These are phyloP conservation scores for Manis pentadactyla DNA, from an alignment of 2,797 vertebrate genomes.

Conservation along the genomic window DNA sequence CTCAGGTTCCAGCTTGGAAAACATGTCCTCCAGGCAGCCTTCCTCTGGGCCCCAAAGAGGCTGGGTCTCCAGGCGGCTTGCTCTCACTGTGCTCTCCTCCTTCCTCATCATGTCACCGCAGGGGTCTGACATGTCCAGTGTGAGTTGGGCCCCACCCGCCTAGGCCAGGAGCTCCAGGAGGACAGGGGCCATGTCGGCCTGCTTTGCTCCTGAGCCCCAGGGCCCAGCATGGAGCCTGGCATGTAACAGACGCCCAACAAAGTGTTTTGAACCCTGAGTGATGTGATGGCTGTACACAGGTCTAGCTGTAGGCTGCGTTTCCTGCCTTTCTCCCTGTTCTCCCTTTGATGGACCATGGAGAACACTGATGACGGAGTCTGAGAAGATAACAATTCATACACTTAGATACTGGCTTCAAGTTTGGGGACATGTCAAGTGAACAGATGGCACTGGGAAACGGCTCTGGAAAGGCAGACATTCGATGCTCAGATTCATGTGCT, in stretches of 20 bases:
- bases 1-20: neutral
- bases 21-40: neutral
- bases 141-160: neutral
- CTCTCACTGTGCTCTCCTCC: neutral
- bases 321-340: neutral
- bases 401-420: neutral
- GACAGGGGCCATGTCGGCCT: neutral
- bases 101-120: neutral
- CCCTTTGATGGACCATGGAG: neutral
- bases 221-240: neutral
- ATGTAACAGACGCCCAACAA: neutral
- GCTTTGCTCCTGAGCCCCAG: neutral
- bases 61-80: neutral
- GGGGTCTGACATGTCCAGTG: neutral
- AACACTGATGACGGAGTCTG: accelerated
- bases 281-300: no score
- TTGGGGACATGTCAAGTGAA: neutral
- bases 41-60: accelerated
- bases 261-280: neutral
- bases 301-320: accelerated
- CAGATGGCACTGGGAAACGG: neutral
- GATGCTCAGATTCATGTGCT: neutral
- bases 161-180: neutral
- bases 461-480: neutral
- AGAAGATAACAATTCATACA: neutral